Conservation (phyloP, 2,888 invertebrate species). For the Heliconius sara region DNA sequence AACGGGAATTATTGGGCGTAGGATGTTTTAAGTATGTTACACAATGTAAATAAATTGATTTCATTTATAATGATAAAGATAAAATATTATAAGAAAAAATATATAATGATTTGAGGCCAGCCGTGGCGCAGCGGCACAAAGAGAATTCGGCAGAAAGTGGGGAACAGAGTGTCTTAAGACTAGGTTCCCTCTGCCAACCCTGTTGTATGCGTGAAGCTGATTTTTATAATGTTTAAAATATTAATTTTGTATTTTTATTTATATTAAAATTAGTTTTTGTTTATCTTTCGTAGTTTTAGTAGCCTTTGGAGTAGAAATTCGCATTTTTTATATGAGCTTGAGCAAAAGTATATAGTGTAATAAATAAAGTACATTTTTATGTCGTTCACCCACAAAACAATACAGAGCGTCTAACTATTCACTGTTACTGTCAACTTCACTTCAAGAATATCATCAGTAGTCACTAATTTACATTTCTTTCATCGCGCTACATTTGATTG, state of each 20-base stretch:
- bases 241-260: neutral
- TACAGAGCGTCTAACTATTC: neutral
- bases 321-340: neutral
- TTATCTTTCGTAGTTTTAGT: neutral
- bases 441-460: conserved; percentile 33
- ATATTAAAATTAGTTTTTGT: neutral
- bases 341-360: neutral
- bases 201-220: too few relatives aligned
- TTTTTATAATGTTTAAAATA: too few relatives aligned
- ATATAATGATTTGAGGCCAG: too few relatives aligned
- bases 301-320: neutral
- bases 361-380: neutral
- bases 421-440: neutral
- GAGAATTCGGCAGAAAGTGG: too few relatives aligned
- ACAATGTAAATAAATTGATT: too few relatives aligned
- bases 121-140: too few relatives aligned
- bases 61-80: too few relatives aligned
- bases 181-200: too few relatives aligned
- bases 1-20: neutral
- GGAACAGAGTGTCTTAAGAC: too few relatives aligned
- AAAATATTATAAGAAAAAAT: too few relatives aligned
- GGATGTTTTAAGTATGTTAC: neutral
- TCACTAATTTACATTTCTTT: conserved; percentile 41
- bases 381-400: neutral
- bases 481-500: conserved; percentile 46